Evolutionary conservation across 2,888 invertebrate genomes (phyloP), one percentile per base, ranked within the genome.

Genomic region (Sarcophaga caerulescens): DNA sequence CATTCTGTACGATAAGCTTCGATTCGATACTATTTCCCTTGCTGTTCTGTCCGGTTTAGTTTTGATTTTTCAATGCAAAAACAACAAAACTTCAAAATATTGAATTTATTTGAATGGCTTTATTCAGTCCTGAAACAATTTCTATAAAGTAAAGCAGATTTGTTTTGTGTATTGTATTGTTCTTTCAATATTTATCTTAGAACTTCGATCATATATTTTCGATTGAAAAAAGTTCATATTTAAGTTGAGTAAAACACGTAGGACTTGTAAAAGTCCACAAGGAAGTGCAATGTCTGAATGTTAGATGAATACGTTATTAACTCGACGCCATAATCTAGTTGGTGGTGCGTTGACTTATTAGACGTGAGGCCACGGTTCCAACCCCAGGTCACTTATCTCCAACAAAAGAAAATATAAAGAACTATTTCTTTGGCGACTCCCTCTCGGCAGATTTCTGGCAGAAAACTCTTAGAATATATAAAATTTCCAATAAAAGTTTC

Each of bases 151-250:
- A 35, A 35, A 35, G 35, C 10, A 35, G 35, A 12, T 75, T 57
- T 65, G 66, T 66, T 73, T 8, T 14, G 44, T 68, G 19, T 23
- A 74, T 23, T 74, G 10, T 71, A 14, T 60, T 47, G 8, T 23
- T 47, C 6, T 19, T 35, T 57, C 60, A 66, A 19, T 45, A 69
- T 81, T 83, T 86, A 86, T 86, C 86, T 81, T 52, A 60, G 75
- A 75, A 66, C 70, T 81, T 70, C n/a, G 69, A 86, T 86, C 86
- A 77, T 80, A 77, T 83, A 83, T 73, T 57, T 65, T 63, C 35
- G 35, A 35, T 35, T 52, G 52, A 5, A 52, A 12, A 47, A 47
- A 17, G 52, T 14, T 52, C 4, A 14, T 17, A 4, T 52, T 14
- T 10, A 52, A 52, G 14, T 52, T 5, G 14, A 66, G 25, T 5